phyloP scores from a whole-genome alignment of 2,888 invertebrate genomes.

The Dasypogon diadema region DNA sequence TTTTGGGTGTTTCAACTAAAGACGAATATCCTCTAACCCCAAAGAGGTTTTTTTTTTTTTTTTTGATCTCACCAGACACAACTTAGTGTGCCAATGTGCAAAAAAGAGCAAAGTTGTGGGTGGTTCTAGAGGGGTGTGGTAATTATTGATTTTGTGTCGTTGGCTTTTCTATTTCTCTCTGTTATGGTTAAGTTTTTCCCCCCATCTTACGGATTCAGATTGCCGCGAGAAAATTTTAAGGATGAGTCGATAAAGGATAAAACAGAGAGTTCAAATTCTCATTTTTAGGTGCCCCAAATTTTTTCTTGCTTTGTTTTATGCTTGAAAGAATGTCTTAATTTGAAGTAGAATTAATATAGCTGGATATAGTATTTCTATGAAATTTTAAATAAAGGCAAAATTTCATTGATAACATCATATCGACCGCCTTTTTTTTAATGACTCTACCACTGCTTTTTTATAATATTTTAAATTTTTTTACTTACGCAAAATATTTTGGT shows the following conservation, averaged over 20 bases:
- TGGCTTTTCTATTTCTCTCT: conserved; percentile 56
- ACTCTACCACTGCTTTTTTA: too few relatives aligned
- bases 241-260: conserved; percentile 14
- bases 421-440: too few relatives aligned
- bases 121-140: conserved; percentile 58
- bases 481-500: too few relatives aligned
- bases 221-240: not conserved
- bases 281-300: conserved; percentile 31
- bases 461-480: too few relatives aligned
- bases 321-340: conserved; percentile 49
- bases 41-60: conserved; percentile 27
- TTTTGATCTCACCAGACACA: conserved; percentile 43
- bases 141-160: conserved; percentile 62
- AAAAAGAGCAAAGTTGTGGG: conserved; percentile 9
- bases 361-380: too few relatives aligned
- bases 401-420: too few relatives aligned
- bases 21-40: conserved; percentile 47
- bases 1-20: conserved; percentile 43
- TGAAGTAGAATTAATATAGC: conserved; percentile 14
- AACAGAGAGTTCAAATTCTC: conserved; percentile 32
- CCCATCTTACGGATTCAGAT: conserved; percentile 3
- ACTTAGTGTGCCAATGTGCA: conserved; percentile 43
- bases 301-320: conserved; percentile 38
- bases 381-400: too few relatives aligned
- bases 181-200: conserved; percentile 14